Evolutionary conservation across 1,140 invertebrate species (phyloP), one percentile per base, ranked within the genome.

Genomic region (Drosophila hydei): DNA sequence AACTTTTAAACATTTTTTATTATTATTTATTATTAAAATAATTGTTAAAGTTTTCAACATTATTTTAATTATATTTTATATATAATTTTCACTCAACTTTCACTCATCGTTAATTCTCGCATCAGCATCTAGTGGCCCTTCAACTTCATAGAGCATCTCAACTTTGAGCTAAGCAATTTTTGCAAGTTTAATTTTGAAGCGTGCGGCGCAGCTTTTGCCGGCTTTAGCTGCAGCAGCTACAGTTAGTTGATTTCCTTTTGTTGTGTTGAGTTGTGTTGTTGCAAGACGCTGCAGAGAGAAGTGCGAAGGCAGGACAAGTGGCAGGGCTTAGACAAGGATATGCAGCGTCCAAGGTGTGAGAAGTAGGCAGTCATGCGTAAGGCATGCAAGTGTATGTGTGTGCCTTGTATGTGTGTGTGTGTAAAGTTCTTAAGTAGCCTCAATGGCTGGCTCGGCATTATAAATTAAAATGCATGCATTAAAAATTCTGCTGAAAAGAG

Each of bases 381-480:
- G 59, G 61, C 21, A 25, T 7, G 23, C 52, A 16, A 21, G 12
- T 42, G 23, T 45, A 12, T 72, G 40, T 62, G 47, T 60, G 52
- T 42, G 43, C 55, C 36, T 27, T 19, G 30, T 50, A 38, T 40
- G 19, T 62, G 48, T 55, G 43, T 8, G 21, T 42, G 50, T 72
- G 69, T 30, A 88, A 87, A 87, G 79, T 87, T 87, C 83, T 83
- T 88, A 87, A 88, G 83, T 78, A 80, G 75, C 61, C 62, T 50
- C 68, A 54, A 77, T 72, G 79, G 75, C 60, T 63, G 60, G 74
- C 76, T 84, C 67, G 79, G 78, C 75, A 87, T 87, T 89, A 88
- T 89, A 88, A 88, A 88, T 88, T 88, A 88, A 88, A 88, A 88
- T 88, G 75, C 83, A 88, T 67, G 65, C 83, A 88, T 88, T 88